Base-by-base conservation (phyloP, 1,140 invertebrate species). In the Aleiodes sp. region DNA sequence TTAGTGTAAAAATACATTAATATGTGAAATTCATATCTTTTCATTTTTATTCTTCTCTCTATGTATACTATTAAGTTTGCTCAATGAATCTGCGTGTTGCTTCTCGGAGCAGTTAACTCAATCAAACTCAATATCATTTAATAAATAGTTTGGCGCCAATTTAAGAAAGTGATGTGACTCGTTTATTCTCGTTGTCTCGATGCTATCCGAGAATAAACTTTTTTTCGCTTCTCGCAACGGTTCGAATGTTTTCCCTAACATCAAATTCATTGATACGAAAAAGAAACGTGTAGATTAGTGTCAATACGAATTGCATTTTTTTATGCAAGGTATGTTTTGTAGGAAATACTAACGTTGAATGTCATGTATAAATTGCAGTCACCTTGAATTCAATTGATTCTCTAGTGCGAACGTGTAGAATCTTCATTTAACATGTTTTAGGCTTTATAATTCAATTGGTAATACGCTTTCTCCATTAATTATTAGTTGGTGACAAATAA, bases 351-450 rank as follows among this genome's bases (percentile, higher is more conserved):
- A 14, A 6, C 31, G 29, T 28, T 61, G 16, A 16, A 28, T 33
- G 59, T 61, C 12, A 61, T 10, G 16, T 29, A 31, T 61, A 61
- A 19, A 37, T 16, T 21, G 16, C 12, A 21, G 21, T 57, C 19
- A 67, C 65, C 65, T 67, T 67, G 65, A 67, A 39, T 57, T 57
- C 46, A 67, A 67, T 67, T 67, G 52, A 67, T 67, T 67, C n/a
- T 35, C 19, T 7, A 9, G 35, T 4, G 12, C 6, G n/a, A 16
- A 35, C 14, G 35, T 16, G 29, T 56, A 12, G 16, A 7, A 56
- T 24, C 26, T 24, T 16, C n/a, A n/a, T 43, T 12, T 16, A 16
- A 43, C 8, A 43, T 16, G 19, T 43, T 43, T 43, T 4, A 16
- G 39, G 39, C 35, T 39, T 12, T 43, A 43, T 43, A 43, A 43